These are phyloP conservation scores for Boleophthalmus pectinirostris DNA, from an alignment of 2,113 vertebrate species.

Conservation along the genomic window DNA sequence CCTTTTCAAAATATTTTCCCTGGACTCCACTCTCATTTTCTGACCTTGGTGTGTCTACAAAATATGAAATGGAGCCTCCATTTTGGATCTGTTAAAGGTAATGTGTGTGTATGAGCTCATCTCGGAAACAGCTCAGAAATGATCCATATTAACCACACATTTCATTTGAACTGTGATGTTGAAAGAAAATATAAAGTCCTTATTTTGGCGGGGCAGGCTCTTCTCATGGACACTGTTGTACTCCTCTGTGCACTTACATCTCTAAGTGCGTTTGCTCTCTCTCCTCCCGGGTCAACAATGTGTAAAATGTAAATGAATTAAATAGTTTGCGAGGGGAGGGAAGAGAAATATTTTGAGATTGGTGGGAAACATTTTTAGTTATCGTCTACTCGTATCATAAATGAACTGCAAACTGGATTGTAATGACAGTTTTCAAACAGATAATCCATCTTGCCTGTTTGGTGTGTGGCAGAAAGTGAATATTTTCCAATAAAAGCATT, in stretches of 20 bases:
- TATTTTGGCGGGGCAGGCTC: constrained; percentile 29
- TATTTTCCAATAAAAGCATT: too few species aligned
- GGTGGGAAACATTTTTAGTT: constrained; percentile 16
- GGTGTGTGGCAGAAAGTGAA: too few species aligned
- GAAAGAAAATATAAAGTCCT: constrained; percentile 38
- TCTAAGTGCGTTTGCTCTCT: neutral
- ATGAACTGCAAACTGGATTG: too few species aligned
- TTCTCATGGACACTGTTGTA: constrained; percentile 50
- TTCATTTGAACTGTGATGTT: constrained; percentile 62
- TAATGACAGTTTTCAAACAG: too few species aligned
- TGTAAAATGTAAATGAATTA: constrained; percentile 21
- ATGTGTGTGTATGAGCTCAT: constrained; percentile 63
- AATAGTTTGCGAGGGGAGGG: constrained; percentile 31
- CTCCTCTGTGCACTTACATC: constrained; percentile 17
- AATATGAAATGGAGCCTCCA: constrained; percentile 52
- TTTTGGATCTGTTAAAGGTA: constrained; percentile 47
- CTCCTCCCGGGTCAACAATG: constrained; percentile 36
- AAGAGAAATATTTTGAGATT: constrained; percentile 14
- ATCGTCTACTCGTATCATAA: neutral
- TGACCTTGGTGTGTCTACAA: constrained; percentile 38
- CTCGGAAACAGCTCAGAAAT: constrained; percentile 56
- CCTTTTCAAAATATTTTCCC: constrained; percentile 47
- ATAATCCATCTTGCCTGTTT: too few species aligned
- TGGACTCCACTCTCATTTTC: constrained; percentile 42
- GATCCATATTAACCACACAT: constrained; percentile 57